phyloP scores from a whole-genome alignment of 2,113 vertebrate species.

The Capra hircus region DNA sequence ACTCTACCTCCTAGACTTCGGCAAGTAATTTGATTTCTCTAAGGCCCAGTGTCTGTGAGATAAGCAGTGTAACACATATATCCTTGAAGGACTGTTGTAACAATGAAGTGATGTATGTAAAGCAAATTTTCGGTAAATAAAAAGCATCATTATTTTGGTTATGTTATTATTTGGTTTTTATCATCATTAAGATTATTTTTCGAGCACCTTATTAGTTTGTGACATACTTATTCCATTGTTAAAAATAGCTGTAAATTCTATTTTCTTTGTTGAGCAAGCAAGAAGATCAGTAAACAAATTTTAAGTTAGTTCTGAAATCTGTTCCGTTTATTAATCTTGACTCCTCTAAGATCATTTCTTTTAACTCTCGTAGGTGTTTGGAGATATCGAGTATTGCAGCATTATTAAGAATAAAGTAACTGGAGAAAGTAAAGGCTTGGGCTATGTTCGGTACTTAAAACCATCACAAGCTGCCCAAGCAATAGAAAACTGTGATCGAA shows the following conservation, averaged over 20 bases:
- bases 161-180: not conserved
- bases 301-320: conserved; percentile 8
- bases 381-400: conserved; percentile 95
- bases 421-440: conserved; percentile 95
- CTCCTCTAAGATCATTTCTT: conserved; percentile 46
- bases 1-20: not conserved
- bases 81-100: not conserved
- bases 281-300: not conserved
- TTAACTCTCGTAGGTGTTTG: conserved; percentile 86
- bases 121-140: not conserved
- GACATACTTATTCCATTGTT: not conserved
- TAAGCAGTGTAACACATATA: not conserved
- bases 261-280: not conserved
- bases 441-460: conserved; percentile 93
- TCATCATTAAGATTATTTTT: not conserved
- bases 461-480: conserved; percentile 94
- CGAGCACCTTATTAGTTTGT: not conserved
- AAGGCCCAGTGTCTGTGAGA: not conserved
- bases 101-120: not conserved
- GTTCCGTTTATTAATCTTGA: conserved; percentile 14
- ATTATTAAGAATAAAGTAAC: conserved; percentile 95
- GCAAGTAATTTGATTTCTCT: not conserved
- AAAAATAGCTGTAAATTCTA: not conserved
- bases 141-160: not conserved
- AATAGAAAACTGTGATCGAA: conserved; percentile 96